Percentiles rank a stretch among this genome's conserved stretches.
Conservation (phyloP, 1,140 invertebrate species). For the Oryzaephilus surinamensis region DNA sequence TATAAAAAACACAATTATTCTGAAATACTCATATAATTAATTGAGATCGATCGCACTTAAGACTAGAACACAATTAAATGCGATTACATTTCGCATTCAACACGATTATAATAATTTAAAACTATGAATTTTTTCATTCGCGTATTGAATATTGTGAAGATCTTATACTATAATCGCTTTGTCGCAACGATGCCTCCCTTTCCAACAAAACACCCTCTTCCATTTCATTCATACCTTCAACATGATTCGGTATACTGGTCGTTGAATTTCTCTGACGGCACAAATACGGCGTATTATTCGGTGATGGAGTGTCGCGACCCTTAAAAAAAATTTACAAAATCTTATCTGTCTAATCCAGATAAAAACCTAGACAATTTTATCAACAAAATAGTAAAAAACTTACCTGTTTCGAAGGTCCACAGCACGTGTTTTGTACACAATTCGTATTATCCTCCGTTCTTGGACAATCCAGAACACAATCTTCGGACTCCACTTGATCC, state of each 20-base stretch:
- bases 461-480: slow-evolving; percentile 75
- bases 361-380: neutral
- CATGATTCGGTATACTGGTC: slow-evolving; percentile 33
- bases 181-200: slow-evolving; percentile 8
- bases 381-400: slow-evolving; percentile 11
- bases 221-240: slow-evolving; percentile 47
- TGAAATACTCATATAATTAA: too few species aligned
- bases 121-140: too few species aligned
- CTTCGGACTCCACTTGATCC: slow-evolving; percentile 26
- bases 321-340: slow-evolving; percentile 29
- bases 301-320: slow-evolving; percentile 64
- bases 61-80: too few species aligned
- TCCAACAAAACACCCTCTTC: slow-evolving; percentile 47
- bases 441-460: slow-evolving; percentile 59
- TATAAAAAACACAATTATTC: too few species aligned
- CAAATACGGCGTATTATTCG: slow-evolving; percentile 64
- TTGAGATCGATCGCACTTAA: too few species aligned
- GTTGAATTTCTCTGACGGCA: slow-evolving; percentile 57
- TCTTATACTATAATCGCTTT: slow-evolving; percentile 4
- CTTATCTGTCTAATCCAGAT: neutral
- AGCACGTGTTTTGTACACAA: slow-evolving; percentile 77
- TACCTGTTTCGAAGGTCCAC: slow-evolving; percentile 58
- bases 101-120: too few species aligned
- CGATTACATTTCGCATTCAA: too few species aligned
- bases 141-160: slow-evolving; percentile 5